Base-by-base conservation (phyloP, 2,113 vertebrate species). In the Aphelocoma coerulescens region DNA sequence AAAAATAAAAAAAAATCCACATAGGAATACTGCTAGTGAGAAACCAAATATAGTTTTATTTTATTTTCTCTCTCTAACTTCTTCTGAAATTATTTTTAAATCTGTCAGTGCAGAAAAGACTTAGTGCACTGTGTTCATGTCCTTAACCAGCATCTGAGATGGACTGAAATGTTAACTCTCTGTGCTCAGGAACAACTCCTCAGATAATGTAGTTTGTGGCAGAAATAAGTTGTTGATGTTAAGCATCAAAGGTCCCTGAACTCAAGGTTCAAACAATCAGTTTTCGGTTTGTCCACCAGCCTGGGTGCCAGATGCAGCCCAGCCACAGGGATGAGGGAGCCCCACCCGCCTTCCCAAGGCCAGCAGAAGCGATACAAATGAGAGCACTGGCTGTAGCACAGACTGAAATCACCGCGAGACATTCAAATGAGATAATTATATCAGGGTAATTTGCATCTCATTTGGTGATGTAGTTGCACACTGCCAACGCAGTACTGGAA, bases 321-420 rank as follows among this genome's bases (percentile, higher is more conserved):
- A 11, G 23, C 11, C 3, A 0, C 0, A 0, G 66, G 54, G 26
- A n/a, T 26, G 4, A 28, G 30, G 44, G 23, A 59, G 35, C 48
- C 41, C 4, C 10, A 3, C 16, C n/a, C 2, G 2, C 26, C 62
- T 23, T 44, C 57, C 41, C 8, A 32, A 48, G n/a, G 22, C 11
- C 52, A 24, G 19, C 1, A 0, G 33, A 54, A 35, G 33, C 23
- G 2, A 46, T 3, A 44, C 13, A 57, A 43, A 35, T 5, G 16
- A 71, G 30, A 3, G 9, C 2, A 4, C 44, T 37, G n/a, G 35
- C 54, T 52, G 44, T 13, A 54, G 22, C 39, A 22, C 52, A 19
- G 43, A 51, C 57, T 10, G 26, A 68, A 66, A 80, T 30, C 91
- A 72, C 57, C 2, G 0, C 2, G 10, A 85, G 55, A 43, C 68